phyloP scores from a whole-genome alignment of 2,113 vertebrate species.

The Chauna torquata region DNA sequence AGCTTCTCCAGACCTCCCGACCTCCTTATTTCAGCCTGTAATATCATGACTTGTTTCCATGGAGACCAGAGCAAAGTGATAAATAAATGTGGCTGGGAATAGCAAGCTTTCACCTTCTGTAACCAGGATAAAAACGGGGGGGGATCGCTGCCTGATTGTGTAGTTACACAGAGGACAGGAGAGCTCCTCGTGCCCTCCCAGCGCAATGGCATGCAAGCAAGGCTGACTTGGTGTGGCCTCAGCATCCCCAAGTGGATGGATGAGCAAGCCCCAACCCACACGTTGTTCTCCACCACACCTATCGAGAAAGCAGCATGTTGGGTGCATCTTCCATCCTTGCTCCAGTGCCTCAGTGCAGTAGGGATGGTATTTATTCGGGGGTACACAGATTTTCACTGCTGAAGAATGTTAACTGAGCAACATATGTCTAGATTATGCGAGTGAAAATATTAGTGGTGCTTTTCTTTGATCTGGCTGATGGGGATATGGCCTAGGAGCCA shows the following conservation, averaged over 20 bases:
- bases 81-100: constrained; percentile 8
- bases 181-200: neutral
- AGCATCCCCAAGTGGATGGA: neutral
- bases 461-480: neutral
- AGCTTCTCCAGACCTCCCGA: neutral
- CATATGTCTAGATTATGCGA: accelerated
- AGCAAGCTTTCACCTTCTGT: neutral
- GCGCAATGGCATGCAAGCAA: accelerated
- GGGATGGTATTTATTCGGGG: neutral
- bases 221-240: neutral
- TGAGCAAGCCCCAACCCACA: neutral
- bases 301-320: accelerated
- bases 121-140: neutral
- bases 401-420: neutral
- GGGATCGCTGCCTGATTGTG: neutral
- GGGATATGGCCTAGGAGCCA: neutral
- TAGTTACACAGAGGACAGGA: neutral
- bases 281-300: neutral
- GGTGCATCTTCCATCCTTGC: neutral
- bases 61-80: neutral
- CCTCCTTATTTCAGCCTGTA: neutral
- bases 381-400: neutral
- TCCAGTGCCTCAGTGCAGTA: accelerated
- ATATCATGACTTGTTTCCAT: constrained; percentile 20
- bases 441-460: neutral